phyloP scores from a whole-genome alignment of 2,888 invertebrate genomes.

The Luperina testacea region DNA sequence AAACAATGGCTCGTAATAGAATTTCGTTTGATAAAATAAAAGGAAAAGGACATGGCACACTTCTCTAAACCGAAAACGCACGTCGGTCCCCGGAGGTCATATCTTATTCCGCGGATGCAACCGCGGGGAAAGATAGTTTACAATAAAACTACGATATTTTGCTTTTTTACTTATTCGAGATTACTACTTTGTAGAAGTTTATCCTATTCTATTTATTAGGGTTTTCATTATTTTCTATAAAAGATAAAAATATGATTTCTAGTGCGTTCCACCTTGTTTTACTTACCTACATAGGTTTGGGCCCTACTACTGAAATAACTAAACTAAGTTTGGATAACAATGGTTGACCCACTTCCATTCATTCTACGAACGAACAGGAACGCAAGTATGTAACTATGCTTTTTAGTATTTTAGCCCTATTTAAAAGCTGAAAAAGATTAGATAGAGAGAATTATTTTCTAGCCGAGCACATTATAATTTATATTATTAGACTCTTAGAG shows the following conservation, averaged over 20 bases:
- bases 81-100: conserved; percentile 51
- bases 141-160: conserved; percentile 49
- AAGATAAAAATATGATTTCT: conserved; percentile 8
- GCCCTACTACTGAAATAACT: conserved; percentile 53
- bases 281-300: conserved; percentile 22
- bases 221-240: neutral
- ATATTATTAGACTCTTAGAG: conserved; percentile 52
- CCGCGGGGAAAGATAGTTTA: conserved; percentile 38
- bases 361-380: conserved; percentile 52
- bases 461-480: conserved; percentile 62
- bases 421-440: conserved; percentile 45
- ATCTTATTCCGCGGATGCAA: conserved; percentile 50
- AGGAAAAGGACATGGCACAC: conserved; percentile 38
- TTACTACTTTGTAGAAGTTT: conserved; percentile 17
- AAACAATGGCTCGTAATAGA: conserved; percentile 46
- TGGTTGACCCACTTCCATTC: conserved; percentile 63
- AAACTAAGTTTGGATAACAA: conserved; percentile 65
- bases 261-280: conserved; percentile 16
- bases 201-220: conserved; percentile 10
- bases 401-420: conserved; percentile 41
- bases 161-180: conserved; percentile 26
- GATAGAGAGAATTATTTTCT: conserved; percentile 17
- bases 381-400: conserved; percentile 27
- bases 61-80: conserved; percentile 23
- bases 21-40: conserved; percentile 53